phyloP scores from a whole-genome alignment of 2,113 vertebrate genomes.

The Falco punctatus region DNA sequence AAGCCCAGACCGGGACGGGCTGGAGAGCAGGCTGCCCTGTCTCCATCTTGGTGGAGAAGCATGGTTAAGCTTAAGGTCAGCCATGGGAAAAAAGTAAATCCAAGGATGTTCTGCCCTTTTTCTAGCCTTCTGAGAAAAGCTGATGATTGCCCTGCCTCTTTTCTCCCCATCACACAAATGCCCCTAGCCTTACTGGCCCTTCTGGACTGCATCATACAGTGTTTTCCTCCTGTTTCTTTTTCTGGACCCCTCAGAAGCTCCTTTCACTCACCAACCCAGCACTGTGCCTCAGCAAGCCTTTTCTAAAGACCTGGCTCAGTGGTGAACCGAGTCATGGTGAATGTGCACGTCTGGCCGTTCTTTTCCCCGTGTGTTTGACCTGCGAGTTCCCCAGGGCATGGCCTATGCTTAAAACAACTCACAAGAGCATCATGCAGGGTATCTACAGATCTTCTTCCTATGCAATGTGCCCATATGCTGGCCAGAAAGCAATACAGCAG shows the following conservation, averaged over 20 bases:
- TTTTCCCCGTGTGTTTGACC: neutral
- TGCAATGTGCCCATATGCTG: neutral
- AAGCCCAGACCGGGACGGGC: neutral
- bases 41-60: neutral
- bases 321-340: neutral
- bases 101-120: neutral
- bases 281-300: accelerated
- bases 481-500: accelerated
- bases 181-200: neutral
- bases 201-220: neutral
- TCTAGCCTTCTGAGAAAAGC: neutral
- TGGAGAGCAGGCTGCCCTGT: neutral
- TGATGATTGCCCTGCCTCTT: neutral
- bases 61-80: neutral
- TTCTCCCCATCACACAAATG: neutral
- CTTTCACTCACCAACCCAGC: neutral
- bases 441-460: neutral
- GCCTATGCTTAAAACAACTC: neutral
- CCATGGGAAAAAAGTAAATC: neutral
- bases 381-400: neutral
- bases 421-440: neutral
- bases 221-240: neutral
- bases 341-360: neutral
- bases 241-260: neutral
- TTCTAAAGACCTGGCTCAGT: neutral